Evolutionary conservation across 2,888 invertebrate genomes (phyloP), one percentile per base, ranked within the genome.

Genomic region (Reticulitermes lucifugus): DNA sequence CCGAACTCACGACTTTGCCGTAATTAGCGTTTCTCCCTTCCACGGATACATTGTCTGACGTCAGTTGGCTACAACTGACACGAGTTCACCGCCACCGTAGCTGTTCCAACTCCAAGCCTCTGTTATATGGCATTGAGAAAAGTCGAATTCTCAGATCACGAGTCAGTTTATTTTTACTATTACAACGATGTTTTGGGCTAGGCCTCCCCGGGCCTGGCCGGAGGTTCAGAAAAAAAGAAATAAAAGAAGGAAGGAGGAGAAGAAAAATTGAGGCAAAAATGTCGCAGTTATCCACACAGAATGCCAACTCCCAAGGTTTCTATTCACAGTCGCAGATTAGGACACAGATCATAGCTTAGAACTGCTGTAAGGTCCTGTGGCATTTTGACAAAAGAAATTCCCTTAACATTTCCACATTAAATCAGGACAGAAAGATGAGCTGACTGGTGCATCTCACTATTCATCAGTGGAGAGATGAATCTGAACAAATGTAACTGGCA

Each of bases 141-240:
- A 6, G 77, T 9, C 41, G 22, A 80, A n/a, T 70, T 65, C 65
- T 70, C 81, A 81, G 81, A 81, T 41, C 81, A 81, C 70, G 81
- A 70, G 81, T 70, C n/a, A 70, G 81, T 81, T 70, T 81, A 81
- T 81, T 81, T 81, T 81, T 81, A 70, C 70, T 51, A n/a, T 77
- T 46, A 77, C 41, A 77, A 77, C 21, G 77, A 51, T 77, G 14
- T 77, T 73, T 77, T n/a, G 46, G 46, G 7, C 77, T 77, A 46
- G 77, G 0, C 51, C 70, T 41, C 70, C 41, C 82, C 82, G 41
- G 60, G 43, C 4, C 41, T 22, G 10, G 82, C 41, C 12, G 35
- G 79, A 51, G 2, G 79, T 25, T 10, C 29, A 12, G 25, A n/a
- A 55, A 35, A 0, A 59, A 18, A 79, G 51, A 59, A 22, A 79